Evolutionary conservation across 1,140 invertebrate species (phyloP).

Genomic region (Bombyx mori): DNA sequence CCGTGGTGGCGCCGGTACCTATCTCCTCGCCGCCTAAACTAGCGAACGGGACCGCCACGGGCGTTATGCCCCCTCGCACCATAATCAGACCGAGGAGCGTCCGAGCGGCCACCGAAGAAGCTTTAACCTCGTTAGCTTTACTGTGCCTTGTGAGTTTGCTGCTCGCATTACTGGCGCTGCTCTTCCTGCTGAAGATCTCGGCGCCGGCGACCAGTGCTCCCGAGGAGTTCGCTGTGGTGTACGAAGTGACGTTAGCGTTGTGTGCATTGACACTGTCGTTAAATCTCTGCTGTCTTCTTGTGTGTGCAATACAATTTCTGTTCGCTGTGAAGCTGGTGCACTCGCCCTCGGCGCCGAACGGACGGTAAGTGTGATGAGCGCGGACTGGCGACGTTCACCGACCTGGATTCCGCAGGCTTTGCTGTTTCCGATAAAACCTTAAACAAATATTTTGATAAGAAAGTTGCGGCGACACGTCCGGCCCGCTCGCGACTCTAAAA

Average conservation of each 20-base stretch:
- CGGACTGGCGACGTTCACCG: neutral
- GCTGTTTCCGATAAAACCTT: neutral
- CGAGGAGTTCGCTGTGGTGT: slow-evolving; percentile 89
- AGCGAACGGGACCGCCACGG: slow-evolving; percentile 66
- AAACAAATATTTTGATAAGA: slow-evolving; percentile 27
- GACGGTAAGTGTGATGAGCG: slow-evolving; percentile 45
- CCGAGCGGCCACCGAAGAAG: slow-evolving; percentile 80
- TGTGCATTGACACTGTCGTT: slow-evolving; percentile 89
- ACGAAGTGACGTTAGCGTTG: slow-evolving; percentile 90
- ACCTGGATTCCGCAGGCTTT: neutral
- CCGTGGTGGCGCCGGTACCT: slow-evolving; percentile 43
- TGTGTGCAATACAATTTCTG: slow-evolving; percentile 94
- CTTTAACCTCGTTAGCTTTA: slow-evolving; percentile 88
- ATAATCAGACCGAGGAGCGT: slow-evolving; percentile 59
- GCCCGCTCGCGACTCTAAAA: slow-evolving; percentile 20
- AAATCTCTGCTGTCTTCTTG: slow-evolving; percentile 91
- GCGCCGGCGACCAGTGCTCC: slow-evolving; percentile 74
- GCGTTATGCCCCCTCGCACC: slow-evolving; percentile 58
- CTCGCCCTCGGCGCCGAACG: slow-evolving; percentile 75
- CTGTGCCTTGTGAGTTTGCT: slow-evolving; percentile 87
- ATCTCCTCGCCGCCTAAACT: slow-evolving; percentile 50
- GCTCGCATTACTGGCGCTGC: slow-evolving; percentile 84
- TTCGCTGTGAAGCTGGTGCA: slow-evolving; percentile 93
- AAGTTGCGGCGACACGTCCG: slow-evolving; percentile 16
- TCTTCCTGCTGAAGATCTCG: slow-evolving; percentile 89